Conservation (phyloP, 35 echinoderm and acorn worm species). For the Ophioderma brevispina region DNA sequence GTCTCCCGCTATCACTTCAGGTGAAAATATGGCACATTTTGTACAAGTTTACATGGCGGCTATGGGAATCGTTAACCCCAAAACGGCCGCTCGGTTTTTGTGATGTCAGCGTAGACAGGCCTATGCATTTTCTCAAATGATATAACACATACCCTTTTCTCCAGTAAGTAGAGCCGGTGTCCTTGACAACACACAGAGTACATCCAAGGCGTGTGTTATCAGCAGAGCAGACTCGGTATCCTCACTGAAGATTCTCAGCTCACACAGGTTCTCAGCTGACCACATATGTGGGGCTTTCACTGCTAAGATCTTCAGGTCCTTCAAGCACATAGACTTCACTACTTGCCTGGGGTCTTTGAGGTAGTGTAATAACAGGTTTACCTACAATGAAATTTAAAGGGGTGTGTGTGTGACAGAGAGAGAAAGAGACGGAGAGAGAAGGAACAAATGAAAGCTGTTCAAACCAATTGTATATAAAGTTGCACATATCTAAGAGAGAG, state of each 20-base stretch:
- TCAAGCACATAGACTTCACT: constrained; percentile 64
- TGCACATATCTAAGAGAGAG: too few species aligned
- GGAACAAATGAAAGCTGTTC: too few species aligned
- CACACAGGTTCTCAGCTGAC: constrained; percentile 66
- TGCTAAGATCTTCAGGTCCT: constrained; percentile 71
- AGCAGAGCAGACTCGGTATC: constrained; percentile 26
- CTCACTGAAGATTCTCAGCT: constrained; percentile 59
- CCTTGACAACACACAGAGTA: constrained; percentile 67
- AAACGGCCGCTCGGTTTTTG: too few species aligned
- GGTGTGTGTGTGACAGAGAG: too few species aligned
- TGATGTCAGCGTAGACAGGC: too few species aligned
- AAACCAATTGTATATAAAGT: too few species aligned
- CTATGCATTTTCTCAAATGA: too few species aligned
- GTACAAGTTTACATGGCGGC: too few species aligned
- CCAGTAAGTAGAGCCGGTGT: constrained; percentile 54
- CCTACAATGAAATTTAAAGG: constrained; percentile 55
- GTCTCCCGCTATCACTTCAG: too few species aligned
- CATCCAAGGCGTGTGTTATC: constrained; percentile 46
- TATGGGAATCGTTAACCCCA: too few species aligned
- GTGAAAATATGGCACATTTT: too few species aligned
- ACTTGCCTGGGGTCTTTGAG: constrained; percentile 57
- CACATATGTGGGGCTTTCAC: constrained; percentile 89
- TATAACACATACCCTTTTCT: constrained; percentile 39
- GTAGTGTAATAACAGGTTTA: constrained; percentile 69
- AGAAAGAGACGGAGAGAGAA: too few species aligned